These are phyloP conservation scores for Antheraea pernyi DNA, from an alignment of 1,140 invertebrate genomes.

Conservation along the genomic window DNA sequence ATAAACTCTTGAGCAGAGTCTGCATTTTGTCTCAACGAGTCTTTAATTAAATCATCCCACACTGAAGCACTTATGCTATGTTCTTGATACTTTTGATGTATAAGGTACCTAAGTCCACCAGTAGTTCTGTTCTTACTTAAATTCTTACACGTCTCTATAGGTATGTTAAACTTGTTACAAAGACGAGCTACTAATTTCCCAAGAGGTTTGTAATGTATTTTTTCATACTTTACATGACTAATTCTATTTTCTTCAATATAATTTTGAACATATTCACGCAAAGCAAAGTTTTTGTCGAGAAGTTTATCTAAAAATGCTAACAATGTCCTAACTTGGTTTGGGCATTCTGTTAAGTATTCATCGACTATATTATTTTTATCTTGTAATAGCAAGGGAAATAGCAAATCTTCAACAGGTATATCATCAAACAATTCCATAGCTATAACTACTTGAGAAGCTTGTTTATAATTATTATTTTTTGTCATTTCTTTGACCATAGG, in stretches of 20 bases:
- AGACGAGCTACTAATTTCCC: constrained; percentile 82
- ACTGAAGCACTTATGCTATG: constrained; percentile 80
- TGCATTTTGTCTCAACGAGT: constrained; percentile 80
- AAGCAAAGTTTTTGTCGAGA: constrained; percentile 67
- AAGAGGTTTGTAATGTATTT: constrained; percentile 80
- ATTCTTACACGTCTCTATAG: constrained; percentile 82
- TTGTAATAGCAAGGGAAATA: constrained; percentile 87
- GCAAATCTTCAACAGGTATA: constrained; percentile 83
- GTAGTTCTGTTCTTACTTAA: constrained; percentile 82
- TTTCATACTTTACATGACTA: constrained; percentile 81
- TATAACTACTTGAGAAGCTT: constrained; percentile 83
- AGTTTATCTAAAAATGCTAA: constrained; percentile 83
- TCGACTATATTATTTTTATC: constrained; percentile 85
- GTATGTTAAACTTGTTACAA: constrained; percentile 81
- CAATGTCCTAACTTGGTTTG: constrained; percentile 81
- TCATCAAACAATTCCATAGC: constrained; percentile 82
- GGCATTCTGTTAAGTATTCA: constrained; percentile 82
- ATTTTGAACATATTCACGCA: constrained; percentile 53
- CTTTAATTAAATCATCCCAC: constrained; percentile 83
- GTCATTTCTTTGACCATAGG: constrained; percentile 64
- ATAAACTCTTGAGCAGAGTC: constrained; percentile 81
- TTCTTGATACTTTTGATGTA: constrained; percentile 83
- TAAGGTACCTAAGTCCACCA: constrained; percentile 83
- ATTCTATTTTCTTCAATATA: constrained; percentile 78
- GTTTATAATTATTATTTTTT: constrained; percentile 63